Conservation (phyloP, 1,140 invertebrate genomes). For the Heliconius nattereri region DNA sequence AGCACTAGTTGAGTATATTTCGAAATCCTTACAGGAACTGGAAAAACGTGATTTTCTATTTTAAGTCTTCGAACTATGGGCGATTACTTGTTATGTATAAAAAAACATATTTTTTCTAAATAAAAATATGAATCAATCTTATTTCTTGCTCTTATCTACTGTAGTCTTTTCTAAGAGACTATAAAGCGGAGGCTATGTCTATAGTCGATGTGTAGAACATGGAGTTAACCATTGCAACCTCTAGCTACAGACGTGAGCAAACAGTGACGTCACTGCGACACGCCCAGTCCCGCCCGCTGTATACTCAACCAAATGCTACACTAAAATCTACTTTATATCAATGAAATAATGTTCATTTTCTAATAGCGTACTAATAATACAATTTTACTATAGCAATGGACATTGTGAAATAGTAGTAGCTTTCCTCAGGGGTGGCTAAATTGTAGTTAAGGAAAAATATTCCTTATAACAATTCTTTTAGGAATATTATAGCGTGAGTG, state of each 20-base stretch:
- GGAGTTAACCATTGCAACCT: conserved; percentile 14
- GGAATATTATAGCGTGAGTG: neutral
- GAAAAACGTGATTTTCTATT: too few relatives aligned
- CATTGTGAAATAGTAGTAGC: neutral
- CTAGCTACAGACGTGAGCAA: conserved; percentile 29
- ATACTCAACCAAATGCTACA: conserved; percentile 36
- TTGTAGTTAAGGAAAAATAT: neutral
- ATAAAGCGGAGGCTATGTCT: too few relatives aligned
- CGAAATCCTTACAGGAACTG: too few relatives aligned
- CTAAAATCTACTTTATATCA: conserved; percentile 37
- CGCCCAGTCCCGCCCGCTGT: conserved; percentile 67
- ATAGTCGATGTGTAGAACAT: neutral
- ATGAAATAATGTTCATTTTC: conserved; percentile 19
- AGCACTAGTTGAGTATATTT: too few relatives aligned
- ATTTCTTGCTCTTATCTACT: too few relatives aligned
- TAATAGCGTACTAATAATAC: neutral
- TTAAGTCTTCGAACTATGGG: too few relatives aligned
- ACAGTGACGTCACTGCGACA: conserved; percentile 59
- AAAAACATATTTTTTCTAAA: too few relatives aligned
- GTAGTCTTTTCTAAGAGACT: too few relatives aligned
- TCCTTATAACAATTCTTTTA: neutral
- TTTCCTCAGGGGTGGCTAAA: neutral
- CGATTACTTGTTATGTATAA: too few relatives aligned
- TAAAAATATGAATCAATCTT: too few relatives aligned
- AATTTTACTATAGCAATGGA: conserved; percentile 7